A percentile compares a stretch with the other conserved stretches of the same genome.
Conservation (phyloP, 2,797 vertebrate species). For the Natrix natrix region DNA sequence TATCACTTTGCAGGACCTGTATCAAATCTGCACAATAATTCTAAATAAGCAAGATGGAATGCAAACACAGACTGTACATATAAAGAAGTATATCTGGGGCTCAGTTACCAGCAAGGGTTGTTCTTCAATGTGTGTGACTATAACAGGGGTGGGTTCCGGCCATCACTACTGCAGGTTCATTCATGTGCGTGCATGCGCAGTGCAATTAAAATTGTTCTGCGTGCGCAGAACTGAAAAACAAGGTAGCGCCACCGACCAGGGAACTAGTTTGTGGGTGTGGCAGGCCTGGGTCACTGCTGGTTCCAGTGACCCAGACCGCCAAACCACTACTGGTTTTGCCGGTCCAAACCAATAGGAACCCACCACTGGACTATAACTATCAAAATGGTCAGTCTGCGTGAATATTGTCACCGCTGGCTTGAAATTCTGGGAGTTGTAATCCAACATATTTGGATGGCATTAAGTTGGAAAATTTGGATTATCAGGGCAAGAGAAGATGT, state of each 20-base stretch:
- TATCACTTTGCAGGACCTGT: neutral
- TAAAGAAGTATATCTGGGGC: neutral
- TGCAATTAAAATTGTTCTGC: too few relatives aligned
- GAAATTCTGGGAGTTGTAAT: neutral
- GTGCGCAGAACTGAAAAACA: too few relatives aligned
- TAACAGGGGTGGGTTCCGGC: neutral
- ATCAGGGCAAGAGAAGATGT: neutral
- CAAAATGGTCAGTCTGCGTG: neutral
- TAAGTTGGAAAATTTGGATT: neutral
- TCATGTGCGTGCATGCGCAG: too few relatives aligned
- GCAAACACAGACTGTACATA: neutral
- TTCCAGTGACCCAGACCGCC: too few relatives aligned
- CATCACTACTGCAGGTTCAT: too few relatives aligned
- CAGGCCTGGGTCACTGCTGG: too few relatives aligned
- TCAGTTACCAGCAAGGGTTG: neutral
- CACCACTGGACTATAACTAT: neutral
- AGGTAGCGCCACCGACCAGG: too few relatives aligned
- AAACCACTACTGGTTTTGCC: too few relatives aligned
- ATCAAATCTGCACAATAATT: neutral
- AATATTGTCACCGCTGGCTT: neutral
- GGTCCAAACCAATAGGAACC: too few relatives aligned
- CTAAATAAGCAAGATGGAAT: neutral
- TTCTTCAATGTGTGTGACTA: neutral
- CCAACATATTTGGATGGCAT: neutral
- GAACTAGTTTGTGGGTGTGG: too few relatives aligned